phyloP scores from a whole-genome alignment of 2,113 vertebrate species.

The Sturnus vulgaris region DNA sequence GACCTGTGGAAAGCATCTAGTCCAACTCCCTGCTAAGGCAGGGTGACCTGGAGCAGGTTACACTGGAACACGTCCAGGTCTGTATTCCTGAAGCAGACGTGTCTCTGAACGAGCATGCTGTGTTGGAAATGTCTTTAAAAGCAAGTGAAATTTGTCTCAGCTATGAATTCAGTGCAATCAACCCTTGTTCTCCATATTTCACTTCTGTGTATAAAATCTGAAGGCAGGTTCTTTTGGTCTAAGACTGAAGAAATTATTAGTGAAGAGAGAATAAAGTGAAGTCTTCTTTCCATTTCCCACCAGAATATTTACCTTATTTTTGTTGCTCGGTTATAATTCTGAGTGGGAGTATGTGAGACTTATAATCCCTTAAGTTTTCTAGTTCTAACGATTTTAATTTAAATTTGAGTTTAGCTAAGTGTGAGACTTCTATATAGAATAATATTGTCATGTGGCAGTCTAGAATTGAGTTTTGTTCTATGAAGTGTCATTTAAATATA shows the following conservation, averaged over 20 bases:
- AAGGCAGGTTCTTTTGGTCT: background rate
- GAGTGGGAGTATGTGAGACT: background rate
- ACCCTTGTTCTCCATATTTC: background rate
- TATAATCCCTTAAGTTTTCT: background rate
- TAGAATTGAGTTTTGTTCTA: background rate
- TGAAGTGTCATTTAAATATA: background rate
- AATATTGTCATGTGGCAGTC: background rate
- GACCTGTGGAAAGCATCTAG: background rate
- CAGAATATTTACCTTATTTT: background rate
- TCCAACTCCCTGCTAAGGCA: background rate
- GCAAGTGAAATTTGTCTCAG: background rate
- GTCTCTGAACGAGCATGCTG: background rate
- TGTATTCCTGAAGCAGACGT: fast-evolving
- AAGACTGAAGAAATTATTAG: background rate
- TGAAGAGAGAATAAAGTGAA: background rate
- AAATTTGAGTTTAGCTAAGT: background rate
- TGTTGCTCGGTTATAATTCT: background rate
- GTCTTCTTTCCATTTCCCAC: background rate
- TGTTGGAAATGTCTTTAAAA: background rate
- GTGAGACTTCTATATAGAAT: background rate
- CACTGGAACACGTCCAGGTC: background rate
- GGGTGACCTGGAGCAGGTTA: background rate
- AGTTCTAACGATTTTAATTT: background rate
- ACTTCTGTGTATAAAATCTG: background rate
- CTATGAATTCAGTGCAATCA: background rate